Percentiles rank a stretch among this genome's conserved stretches.
These are phyloP conservation scores for Graptemys geographica DNA, from an alignment of 2,797 vertebrate genomes.

Conservation along the genomic window DNA sequence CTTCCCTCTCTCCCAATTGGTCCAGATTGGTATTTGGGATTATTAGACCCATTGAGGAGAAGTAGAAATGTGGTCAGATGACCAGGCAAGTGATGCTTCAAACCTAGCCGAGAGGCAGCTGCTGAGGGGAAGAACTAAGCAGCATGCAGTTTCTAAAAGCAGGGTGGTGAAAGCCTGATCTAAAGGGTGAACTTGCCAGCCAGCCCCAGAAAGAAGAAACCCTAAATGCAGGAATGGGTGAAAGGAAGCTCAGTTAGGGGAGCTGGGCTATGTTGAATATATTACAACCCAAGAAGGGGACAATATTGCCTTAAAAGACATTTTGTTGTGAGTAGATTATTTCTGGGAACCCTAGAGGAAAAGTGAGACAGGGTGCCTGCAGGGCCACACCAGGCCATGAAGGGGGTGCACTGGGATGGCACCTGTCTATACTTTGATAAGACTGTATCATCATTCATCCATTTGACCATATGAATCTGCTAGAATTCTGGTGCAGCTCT, in stretches of 20 bases:
- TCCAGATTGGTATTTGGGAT: neutral
- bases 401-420: too few relatives aligned
- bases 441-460: too few relatives aligned
- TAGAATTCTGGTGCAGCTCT: slow-evolving; percentile 28
- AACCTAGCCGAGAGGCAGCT: neutral
- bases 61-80: neutral
- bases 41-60: neutral
- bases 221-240: neutral
- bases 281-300: neutral
- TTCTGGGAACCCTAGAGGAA: neutral
- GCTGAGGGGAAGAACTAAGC: neutral
- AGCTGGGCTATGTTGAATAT: neutral
- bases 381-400: neutral
- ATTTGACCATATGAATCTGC: too few relatives aligned
- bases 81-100: neutral
- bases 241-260: neutral
- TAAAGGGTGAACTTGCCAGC: neutral
- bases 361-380: neutral
- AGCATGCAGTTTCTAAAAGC: too few relatives aligned
- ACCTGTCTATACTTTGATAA: neutral
- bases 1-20: neutral
- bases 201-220: neutral
- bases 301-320: neutral
- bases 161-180: neutral
- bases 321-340: neutral